A percentile compares a stretch with the other conserved stretches of the same genome.
These are phyloP conservation scores for Criorhina ranunculi DNA, from an alignment of 2,888 invertebrate genomes.

Conservation along the genomic window DNA sequence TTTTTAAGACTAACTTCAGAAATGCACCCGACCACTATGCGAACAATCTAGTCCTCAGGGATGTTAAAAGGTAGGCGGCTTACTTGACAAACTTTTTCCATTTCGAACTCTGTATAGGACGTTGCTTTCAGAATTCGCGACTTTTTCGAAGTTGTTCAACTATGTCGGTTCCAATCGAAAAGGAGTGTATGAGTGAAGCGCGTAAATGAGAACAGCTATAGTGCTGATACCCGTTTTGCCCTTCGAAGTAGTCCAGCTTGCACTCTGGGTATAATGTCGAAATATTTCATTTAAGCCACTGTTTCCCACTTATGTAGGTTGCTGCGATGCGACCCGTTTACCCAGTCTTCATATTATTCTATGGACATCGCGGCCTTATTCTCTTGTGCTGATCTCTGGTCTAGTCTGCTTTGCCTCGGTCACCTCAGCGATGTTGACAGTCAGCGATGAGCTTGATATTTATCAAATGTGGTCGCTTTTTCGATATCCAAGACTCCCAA, in stretches of 20 bases:
- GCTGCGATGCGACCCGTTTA: too few relatives aligned
- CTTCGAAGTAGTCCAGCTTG: slow-evolving; percentile 47
- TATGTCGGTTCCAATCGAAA: slow-evolving; percentile 64
- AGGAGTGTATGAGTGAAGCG: slow-evolving; percentile 60
- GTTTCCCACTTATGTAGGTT: too few relatives aligned
- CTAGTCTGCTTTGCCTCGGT: too few relatives aligned
- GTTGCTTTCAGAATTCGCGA: slow-evolving; percentile 46
- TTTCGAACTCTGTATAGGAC: slow-evolving; percentile 11
- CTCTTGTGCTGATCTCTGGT: too few relatives aligned
- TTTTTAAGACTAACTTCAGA: slow-evolving; percentile 41
- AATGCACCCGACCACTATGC: slow-evolving; percentile 37
- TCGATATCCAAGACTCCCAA: too few relatives aligned
- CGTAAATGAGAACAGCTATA: slow-evolving; percentile 63
- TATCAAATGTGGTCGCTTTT: too few relatives aligned
- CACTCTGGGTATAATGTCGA: slow-evolving; percentile 58
- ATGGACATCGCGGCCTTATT: too few relatives aligned
- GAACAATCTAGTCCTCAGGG: slow-evolving; percentile 49
- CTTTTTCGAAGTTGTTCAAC: slow-evolving; percentile 59
- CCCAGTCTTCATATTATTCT: too few relatives aligned
- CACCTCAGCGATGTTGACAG: too few relatives aligned
- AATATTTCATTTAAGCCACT: too few relatives aligned
- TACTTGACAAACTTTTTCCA: slow-evolving; percentile 25
- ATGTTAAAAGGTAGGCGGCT: slow-evolving; percentile 54
- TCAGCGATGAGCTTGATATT: too few relatives aligned
- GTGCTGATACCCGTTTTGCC: slow-evolving; percentile 68